A percentile compares a stretch with the other conserved stretches of the same genome.
phyloP scores from a whole-genome alignment of 2,113 vertebrate genomes.

The Notarius quadriscutis region DNA sequence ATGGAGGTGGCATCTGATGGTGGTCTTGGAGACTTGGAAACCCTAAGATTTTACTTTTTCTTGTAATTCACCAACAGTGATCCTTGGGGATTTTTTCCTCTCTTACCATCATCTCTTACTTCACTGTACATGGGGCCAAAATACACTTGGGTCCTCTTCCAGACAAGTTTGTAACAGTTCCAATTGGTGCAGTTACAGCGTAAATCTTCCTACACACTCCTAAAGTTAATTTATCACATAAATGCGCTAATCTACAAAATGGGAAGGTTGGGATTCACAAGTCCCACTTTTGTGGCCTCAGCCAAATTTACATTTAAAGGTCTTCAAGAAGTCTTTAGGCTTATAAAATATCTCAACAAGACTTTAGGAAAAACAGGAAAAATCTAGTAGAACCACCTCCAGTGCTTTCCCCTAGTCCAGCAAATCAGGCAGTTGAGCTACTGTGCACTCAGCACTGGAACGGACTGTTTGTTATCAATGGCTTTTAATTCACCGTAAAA shows the following conservation, averaged over 20 bases:
- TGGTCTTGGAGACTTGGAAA: too few relatives aligned
- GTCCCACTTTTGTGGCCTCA: conserved; percentile 66
- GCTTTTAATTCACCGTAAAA: conserved; percentile 67
- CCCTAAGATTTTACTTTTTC: too few relatives aligned
- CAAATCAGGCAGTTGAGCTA: conserved; percentile 68
- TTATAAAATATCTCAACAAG: conserved; percentile 78
- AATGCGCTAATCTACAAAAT: conserved; percentile 72
- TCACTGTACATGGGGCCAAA: too few relatives aligned
- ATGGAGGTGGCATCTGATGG: too few relatives aligned
- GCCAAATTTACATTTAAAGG: conserved; percentile 76
- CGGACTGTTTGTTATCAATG: conserved; percentile 66
- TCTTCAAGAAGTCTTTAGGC: conserved; percentile 74
- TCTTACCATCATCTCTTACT: too few relatives aligned
- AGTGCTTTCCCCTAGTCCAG: conserved; percentile 65
- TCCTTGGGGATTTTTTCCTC: too few relatives aligned
- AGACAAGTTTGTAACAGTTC: too few relatives aligned
- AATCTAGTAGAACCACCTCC: conserved; percentile 64
- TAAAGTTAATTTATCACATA: background rate
- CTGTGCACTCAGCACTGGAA: conserved; percentile 52
- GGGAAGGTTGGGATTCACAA: conserved; percentile 72
- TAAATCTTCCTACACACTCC: too few relatives aligned
- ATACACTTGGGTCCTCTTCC: too few relatives aligned
- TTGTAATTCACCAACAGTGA: too few relatives aligned
- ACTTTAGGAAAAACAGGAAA: conserved; percentile 56
- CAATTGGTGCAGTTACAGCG: too few relatives aligned